Base-by-base conservation (phyloP, 1,140 invertebrate species). In the Lerema accius region DNA sequence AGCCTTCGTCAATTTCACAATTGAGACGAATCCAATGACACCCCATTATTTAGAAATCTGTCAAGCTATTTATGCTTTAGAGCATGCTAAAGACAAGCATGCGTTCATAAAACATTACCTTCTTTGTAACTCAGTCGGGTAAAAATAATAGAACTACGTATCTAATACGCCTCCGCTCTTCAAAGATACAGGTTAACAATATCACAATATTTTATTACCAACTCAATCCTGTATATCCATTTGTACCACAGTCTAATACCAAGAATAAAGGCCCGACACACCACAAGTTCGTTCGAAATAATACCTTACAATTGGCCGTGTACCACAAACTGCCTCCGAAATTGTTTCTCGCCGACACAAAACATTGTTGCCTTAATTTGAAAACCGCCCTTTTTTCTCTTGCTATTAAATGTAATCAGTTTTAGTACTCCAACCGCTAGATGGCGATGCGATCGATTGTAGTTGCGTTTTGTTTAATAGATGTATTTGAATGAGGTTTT, bases 311-410 rank as follows among this genome's bases (percentile, higher is more conserved):
- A 82, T 80, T 78, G 75, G 67, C 46, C 45, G 56, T 51, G 56
- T 70, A 75, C 82, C 82, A 63, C 82, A 83, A 83, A 84, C 77
- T 61, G 70, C 63, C 56, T 70, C 74, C 73, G 69, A 85, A 83
- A 85, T 85, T 82, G 80, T 85, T 84, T 83, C 70, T 75, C 64
- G 26, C 43, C 42, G 43, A 19, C 59, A 50, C 49, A 14, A 58
- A 67, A 84, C 75, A 80, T 73, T 78, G 78, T 81, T 78, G 72
- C 73, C 62, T 67, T 74, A 62, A 78, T 80, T 75, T 69, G 50
- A 61, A 65, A 65, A 60, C 15, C 23, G 26, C 37, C 32, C 48
- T 56, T 61, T 66, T 61, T 55, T 61, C 32, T 61, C 58, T 11
- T 46, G 19, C 49, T 16, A 56, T 56, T 58, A 58, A 19, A 58